Percentiles rank a stretch among this genome's conserved stretches.
Conservation (phyloP, 2,797 vertebrate genomes). For the Galaxias olidus region DNA sequence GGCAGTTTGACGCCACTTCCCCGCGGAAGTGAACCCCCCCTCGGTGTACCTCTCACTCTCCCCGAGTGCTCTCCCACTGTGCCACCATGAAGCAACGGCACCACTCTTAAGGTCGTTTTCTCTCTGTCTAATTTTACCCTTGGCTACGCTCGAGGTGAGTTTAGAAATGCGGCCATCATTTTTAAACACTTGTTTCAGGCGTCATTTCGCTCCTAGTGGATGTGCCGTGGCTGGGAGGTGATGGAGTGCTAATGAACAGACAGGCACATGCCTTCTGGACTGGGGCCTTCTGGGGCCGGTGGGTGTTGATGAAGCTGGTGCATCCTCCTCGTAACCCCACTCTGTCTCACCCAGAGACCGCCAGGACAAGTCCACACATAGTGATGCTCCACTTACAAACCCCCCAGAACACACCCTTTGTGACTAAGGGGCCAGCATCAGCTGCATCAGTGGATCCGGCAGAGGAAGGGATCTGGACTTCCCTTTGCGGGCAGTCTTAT, state of each 20-base stretch:
- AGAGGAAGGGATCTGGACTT: not conserved
- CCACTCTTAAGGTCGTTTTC: slow-evolving; percentile 75
- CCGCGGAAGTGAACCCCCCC: slow-evolving; percentile 61
- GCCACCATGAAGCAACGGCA: slow-evolving; percentile 53
- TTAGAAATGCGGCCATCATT: slow-evolving; percentile 73
- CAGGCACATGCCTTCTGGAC: slow-evolving; percentile 62
- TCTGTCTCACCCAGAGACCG: slow-evolving; percentile 19
- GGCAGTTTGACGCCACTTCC: slow-evolving; percentile 52
- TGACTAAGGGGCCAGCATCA: not conserved
- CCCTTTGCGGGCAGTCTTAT: not conserved
- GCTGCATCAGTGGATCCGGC: not conserved
- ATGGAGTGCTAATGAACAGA: slow-evolving; percentile 72
- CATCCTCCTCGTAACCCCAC: not conserved
- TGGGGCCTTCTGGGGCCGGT: slow-evolving; percentile 43
- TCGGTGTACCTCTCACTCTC: slow-evolving; percentile 53
- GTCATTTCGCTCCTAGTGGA: slow-evolving; percentile 70
- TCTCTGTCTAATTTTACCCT: slow-evolving; percentile 80
- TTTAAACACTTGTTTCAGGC: slow-evolving; percentile 79
- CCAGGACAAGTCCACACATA: slow-evolving; percentile 3
- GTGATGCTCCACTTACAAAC: no score
- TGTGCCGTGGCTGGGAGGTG: slow-evolving; percentile 68
- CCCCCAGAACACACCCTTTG: not conserved
- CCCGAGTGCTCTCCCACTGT: slow-evolving; percentile 57
- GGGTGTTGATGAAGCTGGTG: not conserved
- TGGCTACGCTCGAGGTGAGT: slow-evolving; percentile 74